Percentiles rank a stretch among this genome's conserved stretches.
phyloP scores from a whole-genome alignment of 37 sponge, comb jelly and placozoan species.

The Beroe ovata region DNA sequence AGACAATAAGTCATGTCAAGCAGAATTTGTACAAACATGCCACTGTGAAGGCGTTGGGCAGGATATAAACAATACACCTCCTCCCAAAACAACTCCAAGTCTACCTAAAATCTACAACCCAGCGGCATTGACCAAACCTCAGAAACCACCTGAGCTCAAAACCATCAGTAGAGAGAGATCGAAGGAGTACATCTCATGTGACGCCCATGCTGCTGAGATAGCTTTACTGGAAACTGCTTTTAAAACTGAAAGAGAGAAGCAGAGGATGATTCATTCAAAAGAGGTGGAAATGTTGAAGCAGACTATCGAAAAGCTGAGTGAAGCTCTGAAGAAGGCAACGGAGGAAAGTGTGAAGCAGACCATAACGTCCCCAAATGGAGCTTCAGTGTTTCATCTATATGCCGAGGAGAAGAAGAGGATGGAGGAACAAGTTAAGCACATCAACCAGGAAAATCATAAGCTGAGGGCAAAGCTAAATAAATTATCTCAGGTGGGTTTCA shows the following conservation, averaged over 20 bases:
- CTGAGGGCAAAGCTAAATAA: conserved; percentile 28
- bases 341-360: conserved; percentile 58
- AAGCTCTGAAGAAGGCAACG: not conserved
- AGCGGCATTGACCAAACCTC: not conserved
- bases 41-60: conserved; percentile 37
- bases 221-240: conserved; percentile 35
- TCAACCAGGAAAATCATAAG: conserved; percentile 28
- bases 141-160: not conserved
- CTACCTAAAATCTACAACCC: conserved; percentile 3
- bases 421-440: conserved; percentile 57
- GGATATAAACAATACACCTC: not conserved
- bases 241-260: conserved; percentile 31
- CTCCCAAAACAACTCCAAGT: not conserved
- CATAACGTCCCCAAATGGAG: not conserved
- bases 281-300: conserved; percentile 1
- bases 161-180: not conserved
- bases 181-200: conserved; percentile 22
- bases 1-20: not conserved
- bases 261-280: conserved; percentile 1
- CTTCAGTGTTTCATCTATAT: conserved; percentile 52
- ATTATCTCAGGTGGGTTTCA: not conserved
- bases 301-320: conserved; percentile 1
- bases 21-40: conserved; percentile 33
- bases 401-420: conserved; percentile 60
- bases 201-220: conserved; percentile 35